Evolutionary conservation across 2,888 invertebrate genomes (phyloP).

Genomic region (Microplitis manilae): DNA sequence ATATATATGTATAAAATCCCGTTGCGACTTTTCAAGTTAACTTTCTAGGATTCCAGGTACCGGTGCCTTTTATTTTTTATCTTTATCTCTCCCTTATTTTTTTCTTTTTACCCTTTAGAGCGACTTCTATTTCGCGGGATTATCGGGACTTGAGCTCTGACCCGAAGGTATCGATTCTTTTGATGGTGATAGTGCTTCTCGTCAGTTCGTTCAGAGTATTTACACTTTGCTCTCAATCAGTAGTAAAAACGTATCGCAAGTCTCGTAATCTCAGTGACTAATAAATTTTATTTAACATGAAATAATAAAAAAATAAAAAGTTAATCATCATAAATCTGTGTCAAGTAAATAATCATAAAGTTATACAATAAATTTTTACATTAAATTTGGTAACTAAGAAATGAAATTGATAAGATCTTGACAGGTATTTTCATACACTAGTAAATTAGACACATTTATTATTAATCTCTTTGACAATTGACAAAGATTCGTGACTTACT

Average conservation of each 20-base stretch:
- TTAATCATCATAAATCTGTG: no score
- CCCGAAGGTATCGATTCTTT: constrained; percentile 50
- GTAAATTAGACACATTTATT: neutral
- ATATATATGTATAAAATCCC: constrained; percentile 12
- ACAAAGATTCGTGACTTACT: neutral
- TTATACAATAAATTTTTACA: no score
- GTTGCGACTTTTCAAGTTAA: constrained; percentile 7
- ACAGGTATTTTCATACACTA: constrained; percentile 10
- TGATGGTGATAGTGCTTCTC: constrained; percentile 23
- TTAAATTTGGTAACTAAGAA: no score
- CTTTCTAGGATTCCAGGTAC: constrained; percentile 11
- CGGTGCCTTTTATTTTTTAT: constrained; percentile 27
- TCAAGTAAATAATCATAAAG: no score
- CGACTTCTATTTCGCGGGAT: constrained; percentile 50
- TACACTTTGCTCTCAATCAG: constrained; percentile 12
- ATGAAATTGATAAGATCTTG: no score
- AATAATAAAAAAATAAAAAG: neutral
- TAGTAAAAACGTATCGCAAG: neutral
- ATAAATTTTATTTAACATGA: neutral
- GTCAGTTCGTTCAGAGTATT: constrained; percentile 15
- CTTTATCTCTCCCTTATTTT: constrained; percentile 32
- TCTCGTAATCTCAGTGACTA: neutral
- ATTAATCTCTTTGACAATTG: neutral
- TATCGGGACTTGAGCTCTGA: constrained; percentile 57
- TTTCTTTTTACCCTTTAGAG: constrained; percentile 25